phyloP scores from a whole-genome alignment of 2,888 invertebrate genomes.

The Synergus laeviventris region DNA sequence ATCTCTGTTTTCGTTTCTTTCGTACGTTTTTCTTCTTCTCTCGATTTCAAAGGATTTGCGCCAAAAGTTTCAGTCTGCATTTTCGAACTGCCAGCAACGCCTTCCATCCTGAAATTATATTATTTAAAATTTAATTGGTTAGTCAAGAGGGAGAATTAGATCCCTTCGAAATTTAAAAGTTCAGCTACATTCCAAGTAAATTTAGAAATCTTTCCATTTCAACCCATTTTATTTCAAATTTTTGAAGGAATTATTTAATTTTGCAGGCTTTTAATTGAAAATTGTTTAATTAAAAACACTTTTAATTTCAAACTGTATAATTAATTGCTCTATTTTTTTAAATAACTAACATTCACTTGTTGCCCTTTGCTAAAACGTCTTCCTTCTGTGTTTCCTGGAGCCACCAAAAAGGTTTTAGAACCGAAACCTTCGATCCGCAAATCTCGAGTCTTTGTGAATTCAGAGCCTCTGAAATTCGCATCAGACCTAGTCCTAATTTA shows the following conservation, averaged over 20 bases:
- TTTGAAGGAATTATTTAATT: not conserved
- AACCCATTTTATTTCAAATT: not conserved
- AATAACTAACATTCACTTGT: not conserved
- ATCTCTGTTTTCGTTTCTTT: conserved; percentile 50
- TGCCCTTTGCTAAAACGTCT: conserved; percentile 45
- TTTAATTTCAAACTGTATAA: not conserved
- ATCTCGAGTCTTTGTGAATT: conserved; percentile 79
- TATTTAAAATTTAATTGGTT: not conserved
- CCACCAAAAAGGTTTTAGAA: conserved; percentile 89
- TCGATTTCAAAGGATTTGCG: conserved; percentile 33
- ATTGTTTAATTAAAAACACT: not conserved
- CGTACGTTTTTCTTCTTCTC: conserved; percentile 16
- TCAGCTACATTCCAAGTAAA: not conserved
- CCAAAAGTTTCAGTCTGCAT: conserved; percentile 3
- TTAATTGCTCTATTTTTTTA: not conserved
- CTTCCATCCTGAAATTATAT: conserved; percentile 63
- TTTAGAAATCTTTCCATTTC: not conserved
- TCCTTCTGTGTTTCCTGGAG: conserved; percentile 84
- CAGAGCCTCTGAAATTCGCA: conserved; percentile 85
- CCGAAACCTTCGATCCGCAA: conserved; percentile 77
- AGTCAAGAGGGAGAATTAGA: not conserved
- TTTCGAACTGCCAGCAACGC: conserved; percentile 50
- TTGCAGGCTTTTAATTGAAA: not conserved
- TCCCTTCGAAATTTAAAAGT: not conserved
- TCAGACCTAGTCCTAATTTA: conserved; percentile 83